A percentile compares a stretch with the other conserved stretches of the same genome.
phyloP scores from a whole-genome alignment of 1,140 invertebrate genomes.

The Doryteuthis pealeii region DNA sequence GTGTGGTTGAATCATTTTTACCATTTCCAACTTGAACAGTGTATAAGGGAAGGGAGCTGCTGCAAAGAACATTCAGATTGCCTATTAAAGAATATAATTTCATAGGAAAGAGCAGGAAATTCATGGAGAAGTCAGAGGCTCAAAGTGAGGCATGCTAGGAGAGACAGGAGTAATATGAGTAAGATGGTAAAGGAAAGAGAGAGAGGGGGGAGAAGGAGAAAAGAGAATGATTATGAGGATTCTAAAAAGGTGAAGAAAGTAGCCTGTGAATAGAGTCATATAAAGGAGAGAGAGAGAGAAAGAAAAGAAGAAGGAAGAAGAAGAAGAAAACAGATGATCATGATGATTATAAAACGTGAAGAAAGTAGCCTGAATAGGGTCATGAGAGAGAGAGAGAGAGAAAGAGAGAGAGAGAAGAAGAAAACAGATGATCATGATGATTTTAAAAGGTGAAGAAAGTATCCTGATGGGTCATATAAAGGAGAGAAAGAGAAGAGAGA shows the following conservation, averaged over 20 bases:
- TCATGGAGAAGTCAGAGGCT: not conserved
- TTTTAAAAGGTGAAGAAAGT: not conserved
- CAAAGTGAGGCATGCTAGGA: too few relatives aligned
- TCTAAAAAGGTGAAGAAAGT: too few relatives aligned
- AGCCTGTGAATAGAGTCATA: too few relatives aligned
- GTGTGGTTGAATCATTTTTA: too few relatives aligned
- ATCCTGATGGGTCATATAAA: not conserved
- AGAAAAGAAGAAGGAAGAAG: not conserved
- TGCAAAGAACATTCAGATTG: not conserved
- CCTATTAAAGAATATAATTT: slow-evolving; percentile 10
- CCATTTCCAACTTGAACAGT: not conserved
- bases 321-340: not conserved
- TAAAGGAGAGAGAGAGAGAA: not conserved
- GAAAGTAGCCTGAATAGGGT: not conserved
- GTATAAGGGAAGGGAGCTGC: not conserved
- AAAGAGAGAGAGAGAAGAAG: not conserved
- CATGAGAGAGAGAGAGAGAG: not conserved
- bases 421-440: not conserved
- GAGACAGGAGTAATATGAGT: too few relatives aligned
- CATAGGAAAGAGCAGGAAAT: slow-evolving; percentile 8
- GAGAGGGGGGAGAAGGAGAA: too few relatives aligned
- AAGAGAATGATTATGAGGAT: too few relatives aligned
- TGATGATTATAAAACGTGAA: not conserved
- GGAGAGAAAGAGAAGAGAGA: too few relatives aligned
- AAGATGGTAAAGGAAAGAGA: too few relatives aligned